Conservation (phyloP, 37 sponge, comb jelly and placozoan species). For the Dysidea cf. avara region DNA sequence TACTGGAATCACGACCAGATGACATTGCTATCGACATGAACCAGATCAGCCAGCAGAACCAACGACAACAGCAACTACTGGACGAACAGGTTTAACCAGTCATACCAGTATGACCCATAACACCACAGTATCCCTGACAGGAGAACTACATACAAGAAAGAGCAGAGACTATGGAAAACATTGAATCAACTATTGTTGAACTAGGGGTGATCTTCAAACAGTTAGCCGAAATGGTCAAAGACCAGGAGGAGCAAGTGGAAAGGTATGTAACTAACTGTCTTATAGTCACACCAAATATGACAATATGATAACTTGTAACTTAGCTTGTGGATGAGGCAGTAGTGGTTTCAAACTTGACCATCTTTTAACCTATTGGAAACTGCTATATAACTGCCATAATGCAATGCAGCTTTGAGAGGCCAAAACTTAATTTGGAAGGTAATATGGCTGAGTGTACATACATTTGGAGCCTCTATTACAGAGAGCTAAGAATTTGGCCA, state of each 20-base stretch:
- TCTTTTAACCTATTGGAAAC: too few species aligned
- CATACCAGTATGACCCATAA: background rate
- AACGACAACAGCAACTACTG: constrained; percentile 34
- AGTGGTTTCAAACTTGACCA: background rate
- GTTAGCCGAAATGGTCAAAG: constrained; percentile 96
- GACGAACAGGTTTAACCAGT: constrained; percentile 63
- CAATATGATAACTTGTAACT: background rate
- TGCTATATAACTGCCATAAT: too few species aligned
- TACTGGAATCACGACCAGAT: constrained; percentile 20
- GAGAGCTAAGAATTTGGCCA: too few species aligned
- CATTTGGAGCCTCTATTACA: too few species aligned
- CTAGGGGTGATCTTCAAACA: constrained; percentile 90
- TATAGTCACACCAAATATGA: background rate
- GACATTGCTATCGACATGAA: constrained; percentile 75
- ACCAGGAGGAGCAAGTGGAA: constrained; percentile 92
- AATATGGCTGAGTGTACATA: too few species aligned
- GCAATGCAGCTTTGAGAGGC: too few species aligned
- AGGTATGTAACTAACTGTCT: constrained; percentile 48
- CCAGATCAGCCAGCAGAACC: constrained; percentile 11
- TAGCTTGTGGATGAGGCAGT: background rate
- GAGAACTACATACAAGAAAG: constrained; percentile 86
- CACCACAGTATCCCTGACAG: constrained; percentile 7
- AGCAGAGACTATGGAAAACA: constrained; percentile 94
- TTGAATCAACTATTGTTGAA: constrained; percentile 95
- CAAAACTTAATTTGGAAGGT: too few species aligned